Evolutionary conservation across 1,140 invertebrate genomes (phyloP), one percentile per base, ranked within the genome.

Genomic region (Danaus melanippus): DNA sequence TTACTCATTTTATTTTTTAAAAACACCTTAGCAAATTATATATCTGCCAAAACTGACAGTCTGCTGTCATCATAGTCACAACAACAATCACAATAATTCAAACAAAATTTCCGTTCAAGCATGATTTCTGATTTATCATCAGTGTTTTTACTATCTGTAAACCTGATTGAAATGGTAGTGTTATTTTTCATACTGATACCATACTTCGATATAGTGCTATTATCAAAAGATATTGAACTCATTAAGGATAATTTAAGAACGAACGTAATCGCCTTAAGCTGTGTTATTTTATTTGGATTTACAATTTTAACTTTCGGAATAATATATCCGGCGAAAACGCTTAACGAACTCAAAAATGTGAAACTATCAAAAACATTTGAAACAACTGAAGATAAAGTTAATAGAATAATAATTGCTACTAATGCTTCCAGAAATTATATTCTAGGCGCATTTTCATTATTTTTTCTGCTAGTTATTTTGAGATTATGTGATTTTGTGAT

Each of bases 371-470:
- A 49, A 39, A 32, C 57, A 15, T 45, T 50, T 40, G 60, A 67
- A 47, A 58, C 66, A 9, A 21, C 71, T n/a, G 51, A 66, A 46
- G 63, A 74, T 15, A 69, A 64, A 61, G 12, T 82, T 17, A 46
- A 46, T 53, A 64, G 68, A 50, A 56, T 70, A 42, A 69, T 75
- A 9, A 47, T 58, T 40, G 46, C 62, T 1, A 73, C 63, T 40
- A 66, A 74, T 44, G 71, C 79, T 42, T 61, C 59, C 8, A 71
- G 74, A 53, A 76, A 82, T 46, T 75, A 68, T 58, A 61, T 79
- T 15, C 63, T 82, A 2, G 76, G 69, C 4, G 59, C 52, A 5
- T 74, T 79, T 43, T 78, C 75, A 11, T 50, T 82, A 51, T 75
- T 78, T 56, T 75, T 66, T 45, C 10, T 71, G 2, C 42, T 79